Base-by-base conservation (phyloP, 1,140 invertebrate genomes). In the Limonius californicus region DNA sequence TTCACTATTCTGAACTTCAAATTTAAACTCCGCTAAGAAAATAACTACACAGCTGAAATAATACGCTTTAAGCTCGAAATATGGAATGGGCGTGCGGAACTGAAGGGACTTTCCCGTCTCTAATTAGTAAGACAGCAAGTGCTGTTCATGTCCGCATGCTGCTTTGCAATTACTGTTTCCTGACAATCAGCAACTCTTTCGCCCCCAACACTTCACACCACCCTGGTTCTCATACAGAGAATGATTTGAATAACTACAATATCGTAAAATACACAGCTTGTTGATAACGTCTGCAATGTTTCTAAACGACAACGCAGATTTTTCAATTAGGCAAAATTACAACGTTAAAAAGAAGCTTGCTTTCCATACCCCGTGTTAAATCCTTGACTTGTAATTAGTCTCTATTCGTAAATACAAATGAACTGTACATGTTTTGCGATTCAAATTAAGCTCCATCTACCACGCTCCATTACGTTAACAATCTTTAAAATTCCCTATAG, bases 41-140 rank as follows among this genome's bases (percentile, higher is more conserved):
- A 18, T 19, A 50, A 50, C 45, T 50, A 9, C 14, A 21, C 20
- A 50, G 20, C 16, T 50, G 45, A 50, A 50, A 50, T 50, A 50
- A 50, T 19, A 50, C 45, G 45, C 45, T 50, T 50, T 19, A 16
- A 50, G 20, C 9, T 16, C 16, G 16, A 50, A 50, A 50, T 21
- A 19, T 19, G 45, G 45, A 50, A 21, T 19, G 39, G 39, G 56
- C 16, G 32, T 21, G 27, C 27, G 16, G 42, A 42, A 59, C 35
- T 54, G 54, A 54, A 43, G 45, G 54, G 18, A 55, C 61, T 57
- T 56, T 62, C 54, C 56, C 30, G 55, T 58, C 56, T 62, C 56
- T 59, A 64, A 64, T 64, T 64, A 64, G 63, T 61, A 64, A 64
- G 63, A 61, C 63, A 64, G 50, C 63, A 50, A 64, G 63, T 64